Conservation (phyloP, 2,888 invertebrate species). For the Chrysomela aeneicollis region DNA sequence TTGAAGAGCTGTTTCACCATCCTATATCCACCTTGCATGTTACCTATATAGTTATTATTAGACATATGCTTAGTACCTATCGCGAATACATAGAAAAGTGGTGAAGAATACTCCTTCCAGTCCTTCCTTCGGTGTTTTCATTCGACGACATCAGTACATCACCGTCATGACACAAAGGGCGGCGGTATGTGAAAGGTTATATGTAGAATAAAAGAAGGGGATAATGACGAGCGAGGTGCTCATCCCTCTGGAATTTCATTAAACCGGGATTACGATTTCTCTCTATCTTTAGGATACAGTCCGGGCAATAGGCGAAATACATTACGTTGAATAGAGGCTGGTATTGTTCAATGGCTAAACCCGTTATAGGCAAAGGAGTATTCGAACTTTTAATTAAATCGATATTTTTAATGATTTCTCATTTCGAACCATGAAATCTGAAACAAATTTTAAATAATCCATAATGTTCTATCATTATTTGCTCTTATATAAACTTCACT, state of each 20-base stretch:
- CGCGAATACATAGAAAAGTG: too few relatives aligned
- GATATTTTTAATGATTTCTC: too few relatives aligned
- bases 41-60: too few relatives aligned
- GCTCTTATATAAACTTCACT: too few relatives aligned
- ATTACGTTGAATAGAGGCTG: background rate
- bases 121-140: background rate
- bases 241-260: constrained; percentile 60
- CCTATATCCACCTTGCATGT: too few relatives aligned
- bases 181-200: constrained; percentile 61
- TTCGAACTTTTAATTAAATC: too few relatives aligned
- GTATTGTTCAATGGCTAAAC: constrained; percentile 5
- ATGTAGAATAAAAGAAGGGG: constrained; percentile 61
- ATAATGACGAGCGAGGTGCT: constrained; percentile 59
- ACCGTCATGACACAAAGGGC: constrained; percentile 50
- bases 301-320: background rate
- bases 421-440: too few relatives aligned
- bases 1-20: too few relatives aligned
- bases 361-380: background rate
- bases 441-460: too few relatives aligned
- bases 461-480: too few relatives aligned
- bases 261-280: constrained; percentile 58
- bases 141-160: background rate
- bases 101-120: too few relatives aligned
- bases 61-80: too few relatives aligned
- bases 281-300: constrained; percentile 26